phyloP scores from a whole-genome alignment of 2,888 invertebrate species.

The Drosophila peninsularis region DNA sequence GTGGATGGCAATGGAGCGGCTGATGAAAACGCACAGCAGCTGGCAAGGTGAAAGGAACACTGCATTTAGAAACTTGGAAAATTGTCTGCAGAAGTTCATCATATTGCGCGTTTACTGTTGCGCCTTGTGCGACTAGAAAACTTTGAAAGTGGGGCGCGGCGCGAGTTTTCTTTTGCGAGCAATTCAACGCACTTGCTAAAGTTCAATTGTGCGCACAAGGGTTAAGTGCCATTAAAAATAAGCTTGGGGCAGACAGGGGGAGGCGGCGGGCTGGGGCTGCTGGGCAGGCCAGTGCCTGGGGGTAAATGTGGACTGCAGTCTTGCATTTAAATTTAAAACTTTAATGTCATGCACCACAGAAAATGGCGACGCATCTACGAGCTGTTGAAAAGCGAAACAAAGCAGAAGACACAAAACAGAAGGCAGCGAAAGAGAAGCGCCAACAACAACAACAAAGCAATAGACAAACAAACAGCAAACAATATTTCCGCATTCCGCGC shows the following conservation, averaged over 20 bases:
- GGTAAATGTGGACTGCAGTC: slow-evolving; percentile 24
- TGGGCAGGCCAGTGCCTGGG: slow-evolving; percentile 4
- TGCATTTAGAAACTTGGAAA: neutral
- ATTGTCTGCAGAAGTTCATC: slow-evolving; percentile 1
- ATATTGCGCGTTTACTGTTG: slow-evolving; percentile 23
- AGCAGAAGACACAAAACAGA: slow-evolving; percentile 36
- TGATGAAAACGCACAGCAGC: slow-evolving; percentile 31
- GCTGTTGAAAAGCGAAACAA: slow-evolving; percentile 47
- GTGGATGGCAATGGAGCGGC: slow-evolving; percentile 49
- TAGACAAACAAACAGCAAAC: slow-evolving; percentile 56
- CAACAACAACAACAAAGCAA: slow-evolving; percentile 28
- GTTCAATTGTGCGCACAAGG: slow-evolving; percentile 67
- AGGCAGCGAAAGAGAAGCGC: slow-evolving; percentile 43
- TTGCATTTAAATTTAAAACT: slow-evolving; percentile 75
- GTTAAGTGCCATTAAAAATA: slow-evolving; percentile 54
- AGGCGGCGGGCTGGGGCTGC: neutral
- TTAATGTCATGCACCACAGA: slow-evolving; percentile 75
- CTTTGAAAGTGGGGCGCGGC: slow-evolving; percentile 66
- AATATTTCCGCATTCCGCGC: slow-evolving; percentile 75
- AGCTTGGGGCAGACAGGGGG: neutral
- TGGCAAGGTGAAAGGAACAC: slow-evolving; percentile 5
- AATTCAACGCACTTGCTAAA: slow-evolving; percentile 65
- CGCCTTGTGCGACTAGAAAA: no score
- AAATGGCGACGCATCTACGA: slow-evolving; percentile 63
- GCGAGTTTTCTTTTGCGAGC: slow-evolving; percentile 46